Base-by-base conservation (phyloP, 2,113 vertebrate species). In the Syrrhaptes paradoxus region DNA sequence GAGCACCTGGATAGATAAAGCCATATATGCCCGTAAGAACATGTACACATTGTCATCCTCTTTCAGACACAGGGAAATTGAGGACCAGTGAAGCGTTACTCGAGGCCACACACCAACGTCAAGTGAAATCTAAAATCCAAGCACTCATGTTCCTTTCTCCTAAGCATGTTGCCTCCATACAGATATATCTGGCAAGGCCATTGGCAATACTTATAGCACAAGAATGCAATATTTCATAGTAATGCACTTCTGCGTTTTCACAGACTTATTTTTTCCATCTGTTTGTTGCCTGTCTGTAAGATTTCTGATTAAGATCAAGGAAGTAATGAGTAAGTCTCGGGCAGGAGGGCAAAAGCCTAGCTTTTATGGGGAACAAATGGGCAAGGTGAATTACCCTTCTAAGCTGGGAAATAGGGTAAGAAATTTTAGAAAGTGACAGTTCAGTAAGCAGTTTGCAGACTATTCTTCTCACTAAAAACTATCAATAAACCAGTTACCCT, bases 141-240 rank as follows among this genome's bases (percentile, higher is more conserved):
- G 73, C 89, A 92, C 31, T 90, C 24, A 24, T 52, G 36, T 63
- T 96, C 8, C 58, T 90, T 94, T 90, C 85, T 92, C 76, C 83
- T 87, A 52, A 93, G 83, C 73, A 75, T 6, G 4, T 48, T 84
- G 79, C 46, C 72, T 92, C 61, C 36, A 57, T 65, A 62, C 57
- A 75, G 61, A 89, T 72, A 68, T 2, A 2, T 86, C 83, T 95
- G 85, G 87, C 91, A 95, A 85, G 72, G 75, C 82, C 85, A 67
- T 24, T 91, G 72, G 83, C 92, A 95, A 78, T 72, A 46, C 79
- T 86, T 77, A 49, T 0, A 85, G 52, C 31, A 26, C 73, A 93
- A 92, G 80, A 95, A 95, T 89, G 79, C 48, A 92, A 24, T 91
- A 86, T 92, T 96, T 90, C 79, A 78, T 94, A 93, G 55, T 90